Evolutionary conservation across 2,888 invertebrate genomes (phyloP).

Genomic region (Deilephila elpenor): DNA sequence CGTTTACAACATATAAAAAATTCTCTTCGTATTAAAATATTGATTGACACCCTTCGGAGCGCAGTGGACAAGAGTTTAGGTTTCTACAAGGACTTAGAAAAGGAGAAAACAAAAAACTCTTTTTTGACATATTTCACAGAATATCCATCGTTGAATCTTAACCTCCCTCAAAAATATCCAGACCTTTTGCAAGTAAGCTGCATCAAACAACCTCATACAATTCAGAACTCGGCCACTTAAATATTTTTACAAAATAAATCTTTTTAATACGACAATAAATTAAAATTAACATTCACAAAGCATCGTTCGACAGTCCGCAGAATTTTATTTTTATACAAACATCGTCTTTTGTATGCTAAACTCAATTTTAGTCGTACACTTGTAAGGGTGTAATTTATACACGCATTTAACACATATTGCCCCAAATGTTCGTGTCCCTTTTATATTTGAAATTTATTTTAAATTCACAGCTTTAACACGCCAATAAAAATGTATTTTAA

Average conservation of each 20-base stretch:
- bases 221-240: not conserved
- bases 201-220: too few species aligned
- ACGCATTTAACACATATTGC: not conserved
- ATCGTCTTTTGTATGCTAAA: slow-evolving; percentile 16
- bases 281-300: slow-evolving; percentile 1
- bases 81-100: too few species aligned
- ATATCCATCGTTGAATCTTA: too few species aligned
- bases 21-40: too few species aligned
- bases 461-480: slow-evolving; percentile 17
- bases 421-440: not conserved
- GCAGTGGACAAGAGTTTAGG: too few species aligned
- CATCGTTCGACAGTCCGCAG: not conserved
- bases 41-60: too few species aligned
- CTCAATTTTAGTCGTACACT: not conserved
- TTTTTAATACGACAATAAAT: not conserved
- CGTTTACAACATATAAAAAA: too few species aligned
- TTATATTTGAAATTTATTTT: slow-evolving; percentile 18
- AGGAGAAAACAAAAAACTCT: not conserved
- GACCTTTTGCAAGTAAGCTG: too few species aligned
- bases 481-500: slow-evolving; percentile 14
- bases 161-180: too few species aligned
- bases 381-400: slow-evolving; percentile 8
- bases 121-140: not conserved
- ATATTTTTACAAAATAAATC: not conserved
- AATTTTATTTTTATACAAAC: slow-evolving; percentile 11